Base-by-base conservation (phyloP, 2,797 vertebrate species). In the Microctenopoma steveboyesi region DNA sequence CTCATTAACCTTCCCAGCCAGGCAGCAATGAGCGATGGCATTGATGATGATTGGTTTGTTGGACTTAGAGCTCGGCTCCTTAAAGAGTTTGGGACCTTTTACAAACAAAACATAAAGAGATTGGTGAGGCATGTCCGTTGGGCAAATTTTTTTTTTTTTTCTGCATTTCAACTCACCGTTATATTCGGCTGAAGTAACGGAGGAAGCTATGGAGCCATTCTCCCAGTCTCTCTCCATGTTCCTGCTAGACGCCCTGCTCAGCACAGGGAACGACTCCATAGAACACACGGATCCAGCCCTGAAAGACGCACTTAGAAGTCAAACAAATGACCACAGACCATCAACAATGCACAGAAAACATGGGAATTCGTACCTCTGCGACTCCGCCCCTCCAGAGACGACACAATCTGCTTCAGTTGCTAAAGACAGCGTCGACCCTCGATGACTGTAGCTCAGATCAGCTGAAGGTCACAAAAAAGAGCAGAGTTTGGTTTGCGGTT, bases 31-130 rank as follows among this genome's bases (percentile, higher is more conserved):
- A 60, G 96, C 94, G 14, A 99, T 95, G 50, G 98, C 97, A 0
- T 99, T 99, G 89, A 97, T 96, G 80, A 99, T 99, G 72, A 99
- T 98, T 0, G 95, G 94, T 73, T 99, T 99, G 93, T 99, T 99
- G n/a, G 98, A 99, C 78, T 99, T 99, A 68, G 97, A 96, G 64
- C 97, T 98, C 10, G 97, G 98, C 54, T 99, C 98, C 88, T 97
- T 99, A 80, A 98, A 99, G 49, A 99, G 95, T 92, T 98, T 98
- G 18, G 98, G 97, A 81, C 97, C 98, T 99, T 76, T 30, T 8
- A 40, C 2, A 39, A 35, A 50, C 4, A 77, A 14, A 72, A 46
- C 15, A 5, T 25, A 46, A 61, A 53, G 55, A 2, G 2, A 62
- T 43, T 1, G 53, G 14, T 39, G 12, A 35, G n/a, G 35, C 35